Percentiles rank a stretch among this genome's conserved stretches.
Conservation (phyloP, 2,113 vertebrate genomes). For the Alligator sinensis region DNA sequence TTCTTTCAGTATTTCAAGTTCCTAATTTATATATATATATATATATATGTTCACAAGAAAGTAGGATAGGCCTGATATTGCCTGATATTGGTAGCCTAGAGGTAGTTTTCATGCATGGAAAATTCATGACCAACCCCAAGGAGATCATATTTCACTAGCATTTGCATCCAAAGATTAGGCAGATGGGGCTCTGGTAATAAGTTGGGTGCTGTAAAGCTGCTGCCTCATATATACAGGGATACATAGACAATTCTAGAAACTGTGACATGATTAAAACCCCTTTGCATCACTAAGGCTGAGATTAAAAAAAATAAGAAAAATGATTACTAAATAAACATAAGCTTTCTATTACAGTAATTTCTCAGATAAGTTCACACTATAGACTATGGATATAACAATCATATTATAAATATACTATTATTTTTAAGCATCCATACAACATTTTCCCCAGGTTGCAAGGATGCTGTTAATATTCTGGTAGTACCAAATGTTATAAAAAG, state of each 20-base stretch:
- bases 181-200: neutral
- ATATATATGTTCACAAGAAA: neutral
- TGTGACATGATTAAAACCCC: neutral
- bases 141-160: neutral
- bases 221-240: neutral
- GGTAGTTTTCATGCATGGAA: neutral
- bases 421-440: neutral
- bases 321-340: neutral
- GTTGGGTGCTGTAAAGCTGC: neutral
- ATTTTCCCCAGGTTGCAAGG: neutral
- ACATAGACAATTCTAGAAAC: neutral
- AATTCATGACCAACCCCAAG: accelerated
- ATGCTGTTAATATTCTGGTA: neutral
- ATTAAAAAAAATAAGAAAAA: neutral
- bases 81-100: neutral
- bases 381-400: neutral
- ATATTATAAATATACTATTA: neutral
- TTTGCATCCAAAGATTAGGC: neutral
- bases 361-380: neutral
- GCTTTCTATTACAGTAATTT: neutral
- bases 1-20: too few species aligned
- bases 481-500: neutral
- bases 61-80: neutral
- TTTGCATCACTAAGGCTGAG: neutral
- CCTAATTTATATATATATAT: too few species aligned